Base-by-base conservation (phyloP, 1,140 invertebrate genomes). In the Microplitis demolitor region DNA sequence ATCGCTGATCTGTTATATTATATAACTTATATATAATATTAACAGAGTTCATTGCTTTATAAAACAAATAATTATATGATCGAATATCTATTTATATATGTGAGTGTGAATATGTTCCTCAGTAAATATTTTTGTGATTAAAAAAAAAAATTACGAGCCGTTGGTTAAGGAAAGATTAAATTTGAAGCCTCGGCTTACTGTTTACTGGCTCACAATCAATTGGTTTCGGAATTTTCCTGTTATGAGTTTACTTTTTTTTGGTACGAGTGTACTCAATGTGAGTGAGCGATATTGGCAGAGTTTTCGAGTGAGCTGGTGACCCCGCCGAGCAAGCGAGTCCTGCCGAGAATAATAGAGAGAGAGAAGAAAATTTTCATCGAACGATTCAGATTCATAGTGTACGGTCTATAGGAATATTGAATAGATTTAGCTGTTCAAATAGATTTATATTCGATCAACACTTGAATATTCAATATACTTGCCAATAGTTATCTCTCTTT, bases 401-500 rank as follows among this genome's bases (percentile, higher is more conserved):
- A 60, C 31, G 31, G 61, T 31, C 34, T 31, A 37, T 63, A 34
- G 61, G 34, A 6, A 63, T 63, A 63, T 63, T 63, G 33, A 63
- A 63, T 63, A 31, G 61, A 62, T 62, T 62, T 37, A 62, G 34
- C 34, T 33, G 37, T 39, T 39, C 37, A 39, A 39, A 39, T 39
- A 39, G 37, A 39, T 39, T 39, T 39, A 39, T 6, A 31, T 63
- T n/a, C 35, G 61, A 63, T 34, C 61, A 63, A 63, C 61, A 63
- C 61, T 63, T 31, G 61, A 63, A 63, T 63, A 63, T 63, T 63
- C 61, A 63, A 63, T 63, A 63, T n/a, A 63, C 34, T 37, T 37
- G 33, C 6, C 34, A 39, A 11, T 33, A 33, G 58, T 61, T 33
- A 34, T 33, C 8, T n/a, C 31, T 31, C 31, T 61, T 61, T 31